Conservation (phyloP, 2,797 vertebrate genomes). For the Neomorphus geoffroyi region DNA sequence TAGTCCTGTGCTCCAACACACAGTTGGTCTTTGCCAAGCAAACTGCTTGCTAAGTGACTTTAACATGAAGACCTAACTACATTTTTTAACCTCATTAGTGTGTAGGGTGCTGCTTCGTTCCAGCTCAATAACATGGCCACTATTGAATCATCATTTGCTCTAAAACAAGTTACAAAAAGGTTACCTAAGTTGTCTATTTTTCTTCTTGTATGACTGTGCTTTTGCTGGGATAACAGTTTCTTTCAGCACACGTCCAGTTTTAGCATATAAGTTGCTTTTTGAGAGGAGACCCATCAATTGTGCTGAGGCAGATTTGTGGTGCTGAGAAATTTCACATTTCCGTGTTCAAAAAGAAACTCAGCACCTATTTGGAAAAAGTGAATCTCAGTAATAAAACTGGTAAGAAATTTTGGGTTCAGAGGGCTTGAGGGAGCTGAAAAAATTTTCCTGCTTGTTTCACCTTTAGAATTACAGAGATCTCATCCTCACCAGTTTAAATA, state of each 20-base stretch:
- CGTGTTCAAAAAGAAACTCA: background rate
- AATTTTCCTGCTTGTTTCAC: background rate
- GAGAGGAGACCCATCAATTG: background rate
- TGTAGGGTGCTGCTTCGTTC: slow-evolving; percentile 58
- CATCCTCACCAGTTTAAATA: background rate
- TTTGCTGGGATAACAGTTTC: background rate
- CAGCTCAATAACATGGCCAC: slow-evolving; percentile 35
- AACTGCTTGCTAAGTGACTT: slow-evolving; percentile 72
- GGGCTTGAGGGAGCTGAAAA: background rate
- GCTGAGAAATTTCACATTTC: background rate
- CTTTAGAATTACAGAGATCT: background rate
- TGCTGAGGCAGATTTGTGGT: background rate
- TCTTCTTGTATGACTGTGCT: background rate
- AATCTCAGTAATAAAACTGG: background rate
- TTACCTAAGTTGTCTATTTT: slow-evolving; percentile 29
- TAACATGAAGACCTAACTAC: slow-evolving; percentile 68
- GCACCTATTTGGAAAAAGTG: background rate
- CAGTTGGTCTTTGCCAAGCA: slow-evolving; percentile 67
- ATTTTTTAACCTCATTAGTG: slow-evolving; percentile 74
- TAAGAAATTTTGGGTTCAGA: background rate
- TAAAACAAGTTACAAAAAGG: slow-evolving; percentile 49
- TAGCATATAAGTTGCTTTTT: background rate
- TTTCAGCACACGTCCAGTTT: background rate
- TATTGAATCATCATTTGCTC: slow-evolving; percentile 57
- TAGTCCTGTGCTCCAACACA: slow-evolving; percentile 69